Percentiles rank a stretch among this genome's conserved stretches.
Evolutionary conservation across 2,113 vertebrate genomes (phyloP).

Genomic region (Corythornis cristatus): DNA sequence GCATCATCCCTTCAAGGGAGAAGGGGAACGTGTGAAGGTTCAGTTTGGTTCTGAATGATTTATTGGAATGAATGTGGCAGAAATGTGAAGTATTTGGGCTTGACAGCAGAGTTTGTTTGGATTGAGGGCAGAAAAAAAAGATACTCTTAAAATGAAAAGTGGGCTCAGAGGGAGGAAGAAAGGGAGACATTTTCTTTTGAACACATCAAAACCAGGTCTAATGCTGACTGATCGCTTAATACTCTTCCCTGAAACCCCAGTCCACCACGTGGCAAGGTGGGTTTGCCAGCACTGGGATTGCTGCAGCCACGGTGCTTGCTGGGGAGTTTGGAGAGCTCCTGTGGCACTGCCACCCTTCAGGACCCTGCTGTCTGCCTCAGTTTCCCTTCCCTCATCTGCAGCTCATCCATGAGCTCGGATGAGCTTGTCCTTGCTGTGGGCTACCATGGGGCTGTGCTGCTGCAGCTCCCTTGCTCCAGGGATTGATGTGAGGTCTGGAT

Average conservation of each 20-base stretch:
- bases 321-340: not conserved
- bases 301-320: not conserved
- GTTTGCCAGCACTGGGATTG: not conserved
- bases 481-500: not conserved
- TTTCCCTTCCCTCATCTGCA: not conserved
- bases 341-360: not conserved
- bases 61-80: not conserved
- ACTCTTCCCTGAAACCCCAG: not conserved
- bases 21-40: not conserved
- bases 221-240: not conserved
- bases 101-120: not conserved
- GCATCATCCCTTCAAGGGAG: not conserved
- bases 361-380: not conserved
- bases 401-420: not conserved
- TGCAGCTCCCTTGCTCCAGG: not conserved
- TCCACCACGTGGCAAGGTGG: accelerated
- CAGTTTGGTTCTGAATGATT: not conserved
- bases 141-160: not conserved
- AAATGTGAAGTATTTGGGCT: not conserved
- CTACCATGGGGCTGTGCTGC: not conserved
- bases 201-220: not conserved
- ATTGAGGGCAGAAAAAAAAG: not conserved
- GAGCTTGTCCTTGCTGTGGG: not conserved
- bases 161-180: not conserved
- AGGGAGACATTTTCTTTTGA: not conserved